phyloP scores from a whole-genome alignment of 2,113 vertebrate species.

The Hippoglossus stenolepis region DNA sequence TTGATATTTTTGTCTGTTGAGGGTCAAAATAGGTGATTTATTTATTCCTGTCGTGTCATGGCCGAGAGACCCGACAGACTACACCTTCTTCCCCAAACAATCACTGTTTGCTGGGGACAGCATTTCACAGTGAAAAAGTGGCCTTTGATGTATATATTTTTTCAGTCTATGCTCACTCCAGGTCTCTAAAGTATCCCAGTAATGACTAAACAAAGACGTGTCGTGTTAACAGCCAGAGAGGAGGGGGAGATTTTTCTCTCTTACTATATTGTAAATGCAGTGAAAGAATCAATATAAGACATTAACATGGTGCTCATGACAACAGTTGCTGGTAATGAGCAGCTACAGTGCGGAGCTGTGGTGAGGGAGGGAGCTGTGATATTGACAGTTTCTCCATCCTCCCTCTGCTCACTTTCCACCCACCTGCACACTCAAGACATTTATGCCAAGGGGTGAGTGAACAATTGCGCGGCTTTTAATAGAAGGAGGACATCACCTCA shows the following conservation, averaged over 20 bases:
- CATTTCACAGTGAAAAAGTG: too few species aligned
- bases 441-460: constrained; percentile 20
- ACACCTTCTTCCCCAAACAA: too few species aligned
- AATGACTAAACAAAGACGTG: too few species aligned
- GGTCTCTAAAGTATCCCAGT: background rate
- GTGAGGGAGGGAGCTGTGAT: constrained; percentile 26
- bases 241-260: too few species aligned
- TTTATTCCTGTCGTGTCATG: too few species aligned
- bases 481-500: constrained; percentile 24
- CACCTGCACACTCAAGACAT: constrained; percentile 17
- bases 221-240: too few species aligned
- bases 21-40: too few species aligned
- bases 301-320: background rate
- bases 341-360: background rate
- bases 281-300: background rate
- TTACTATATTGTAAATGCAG: background rate
- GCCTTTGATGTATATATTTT: too few species aligned
- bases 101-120: too few species aligned
- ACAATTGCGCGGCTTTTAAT: constrained; percentile 10
- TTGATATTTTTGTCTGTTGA: too few species aligned
- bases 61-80: too few species aligned
- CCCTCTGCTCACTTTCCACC: constrained; percentile 19
- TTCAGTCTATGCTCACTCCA: background rate
- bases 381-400: constrained; percentile 2
- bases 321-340: background rate